These are phyloP conservation scores for Hydrochoerus hydrochaeris DNA, from an alignment of 2,113 vertebrate species.

Conservation along the genomic window DNA sequence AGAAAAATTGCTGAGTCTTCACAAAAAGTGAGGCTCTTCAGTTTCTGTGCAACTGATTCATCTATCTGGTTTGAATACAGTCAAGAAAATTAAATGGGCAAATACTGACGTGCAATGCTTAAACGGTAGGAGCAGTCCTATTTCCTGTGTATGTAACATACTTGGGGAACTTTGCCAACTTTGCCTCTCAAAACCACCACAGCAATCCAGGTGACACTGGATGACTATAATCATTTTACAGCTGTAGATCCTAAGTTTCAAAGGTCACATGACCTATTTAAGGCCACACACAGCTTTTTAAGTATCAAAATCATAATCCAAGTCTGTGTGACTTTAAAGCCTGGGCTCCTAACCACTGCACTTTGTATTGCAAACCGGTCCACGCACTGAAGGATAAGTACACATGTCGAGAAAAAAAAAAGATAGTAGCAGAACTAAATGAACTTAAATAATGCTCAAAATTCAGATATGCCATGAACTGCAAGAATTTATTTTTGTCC, in stretches of 20 bases:
- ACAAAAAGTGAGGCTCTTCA: not conserved
- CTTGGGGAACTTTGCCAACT: not conserved
- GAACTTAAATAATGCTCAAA: not conserved
- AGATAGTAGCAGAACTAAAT: not conserved
- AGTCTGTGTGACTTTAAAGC: conserved; percentile 40
- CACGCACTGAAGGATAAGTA: not conserved
- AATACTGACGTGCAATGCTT: not conserved
- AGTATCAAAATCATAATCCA: not conserved
- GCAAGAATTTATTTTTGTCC: not conserved
- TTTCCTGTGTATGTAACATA: not conserved
- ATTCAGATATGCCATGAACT: not conserved
- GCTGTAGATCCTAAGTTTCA: not conserved
- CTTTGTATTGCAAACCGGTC: not conserved
- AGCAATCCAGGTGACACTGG: not conserved
- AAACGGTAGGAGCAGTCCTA: not conserved
- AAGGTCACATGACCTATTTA: not conserved
- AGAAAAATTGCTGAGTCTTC: not conserved
- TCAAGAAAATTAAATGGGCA: not conserved
- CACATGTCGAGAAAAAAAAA: not conserved
- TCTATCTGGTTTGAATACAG: not conserved
- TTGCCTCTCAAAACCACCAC: not conserved
- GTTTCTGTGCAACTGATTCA: not conserved
- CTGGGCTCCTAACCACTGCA: not conserved
- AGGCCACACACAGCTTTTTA: not conserved
- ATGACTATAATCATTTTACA: not conserved